Percentiles rank a stretch among this genome's conserved stretches.
These are phyloP conservation scores for Pseudotriccus pelzelni DNA, from an alignment of 2,797 vertebrate species.

Conservation along the genomic window DNA sequence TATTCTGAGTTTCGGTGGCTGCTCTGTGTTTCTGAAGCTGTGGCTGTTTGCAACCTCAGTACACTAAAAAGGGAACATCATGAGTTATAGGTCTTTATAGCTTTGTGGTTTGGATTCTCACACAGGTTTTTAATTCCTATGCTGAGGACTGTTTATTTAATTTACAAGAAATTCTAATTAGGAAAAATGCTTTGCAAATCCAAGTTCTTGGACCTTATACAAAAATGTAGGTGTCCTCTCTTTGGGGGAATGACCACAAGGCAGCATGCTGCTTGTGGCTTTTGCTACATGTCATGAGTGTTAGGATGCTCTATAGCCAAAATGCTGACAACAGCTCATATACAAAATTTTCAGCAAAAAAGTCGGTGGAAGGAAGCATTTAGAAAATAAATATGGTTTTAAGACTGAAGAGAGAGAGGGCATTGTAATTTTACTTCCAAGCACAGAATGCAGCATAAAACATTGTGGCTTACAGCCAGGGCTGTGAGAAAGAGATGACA, in stretches of 20 bases:
- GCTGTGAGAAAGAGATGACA: conserved; percentile 68
- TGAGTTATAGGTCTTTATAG: conserved; percentile 52
- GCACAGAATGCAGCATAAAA: conserved; percentile 62
- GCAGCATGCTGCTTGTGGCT: conserved; percentile 45
- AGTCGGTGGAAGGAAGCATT: conserved; percentile 46
- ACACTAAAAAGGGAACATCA: conserved; percentile 34
- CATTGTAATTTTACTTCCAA: conserved; percentile 62
- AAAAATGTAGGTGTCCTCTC: conserved; percentile 60
- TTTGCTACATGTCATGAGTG: conserved; percentile 35
- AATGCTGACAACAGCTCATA: conserved; percentile 67
- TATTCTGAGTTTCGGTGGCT: conserved; percentile 18
- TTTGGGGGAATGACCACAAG: conserved; percentile 40
- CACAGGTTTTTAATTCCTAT: conserved; percentile 58
- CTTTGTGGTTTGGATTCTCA: conserved; percentile 63
- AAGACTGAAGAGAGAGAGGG: conserved; percentile 59
- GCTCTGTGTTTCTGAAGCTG: conserved; percentile 17
- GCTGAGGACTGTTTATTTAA: conserved; percentile 40
- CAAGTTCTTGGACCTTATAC: conserved; percentile 16
- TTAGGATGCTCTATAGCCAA: conserved; percentile 39
- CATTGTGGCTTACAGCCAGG: conserved; percentile 51
- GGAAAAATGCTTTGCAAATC: conserved; percentile 38
- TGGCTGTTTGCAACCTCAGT: conserved; percentile 11
- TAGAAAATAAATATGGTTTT: conserved; percentile 66
- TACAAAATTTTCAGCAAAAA: conserved; percentile 41
- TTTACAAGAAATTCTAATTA: conserved; percentile 68